Evolutionary conservation across 2,888 invertebrate genomes (phyloP).

Genomic region (Hirtodrosophila cameraria): DNA sequence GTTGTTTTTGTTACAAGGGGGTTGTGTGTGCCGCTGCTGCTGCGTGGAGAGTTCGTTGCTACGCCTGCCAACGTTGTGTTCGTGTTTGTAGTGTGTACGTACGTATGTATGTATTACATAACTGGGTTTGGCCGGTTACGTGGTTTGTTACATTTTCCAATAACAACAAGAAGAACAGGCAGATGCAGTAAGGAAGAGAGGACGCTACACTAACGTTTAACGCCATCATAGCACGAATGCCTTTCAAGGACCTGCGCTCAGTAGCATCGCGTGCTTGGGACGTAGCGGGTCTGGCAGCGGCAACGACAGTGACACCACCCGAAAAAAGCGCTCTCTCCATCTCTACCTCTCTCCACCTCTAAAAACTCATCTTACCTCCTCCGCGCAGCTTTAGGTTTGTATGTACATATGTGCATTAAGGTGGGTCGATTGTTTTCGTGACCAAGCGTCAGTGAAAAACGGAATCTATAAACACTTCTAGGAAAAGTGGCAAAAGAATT

Average conservation of each 20-base stretch:
- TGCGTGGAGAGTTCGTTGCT: slow-evolving; percentile 21
- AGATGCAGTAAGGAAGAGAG: slow-evolving; percentile 14
- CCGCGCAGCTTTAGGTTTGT: slow-evolving; percentile 23
- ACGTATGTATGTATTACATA: slow-evolving; percentile 65
- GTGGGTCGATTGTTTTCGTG: slow-evolving; percentile 3
- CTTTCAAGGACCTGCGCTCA: slow-evolving; percentile 68
- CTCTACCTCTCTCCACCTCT: slow-evolving; percentile 14
- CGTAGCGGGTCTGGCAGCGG: slow-evolving; percentile 66
- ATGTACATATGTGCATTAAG: slow-evolving; percentile 14
- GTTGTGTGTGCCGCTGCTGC: slow-evolving; percentile 38
- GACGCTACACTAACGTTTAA: too few relatives aligned
- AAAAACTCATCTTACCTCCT: neutral
- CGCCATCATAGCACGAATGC: slow-evolving; percentile 43
- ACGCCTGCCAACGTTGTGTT: slow-evolving; percentile 5
- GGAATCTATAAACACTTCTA: too few relatives aligned
- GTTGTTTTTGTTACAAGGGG: slow-evolving; percentile 33
- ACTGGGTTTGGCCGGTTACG: slow-evolving; percentile 69
- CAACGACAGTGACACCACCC: too few relatives aligned
- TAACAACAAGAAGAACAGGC: slow-evolving; percentile 8
- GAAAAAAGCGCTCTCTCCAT: slow-evolving; percentile 26
- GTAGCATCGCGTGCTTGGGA: slow-evolving; percentile 76
- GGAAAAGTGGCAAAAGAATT: too few relatives aligned
- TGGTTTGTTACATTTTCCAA: slow-evolving; percentile 65
- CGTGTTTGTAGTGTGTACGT: neutral
- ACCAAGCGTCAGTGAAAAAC: too few relatives aligned